A percentile compares a stretch with the other conserved stretches of the same genome.
Evolutionary conservation across 2,797 vertebrate genomes (phyloP).

Genomic region (Sebastes diaconus): DNA sequence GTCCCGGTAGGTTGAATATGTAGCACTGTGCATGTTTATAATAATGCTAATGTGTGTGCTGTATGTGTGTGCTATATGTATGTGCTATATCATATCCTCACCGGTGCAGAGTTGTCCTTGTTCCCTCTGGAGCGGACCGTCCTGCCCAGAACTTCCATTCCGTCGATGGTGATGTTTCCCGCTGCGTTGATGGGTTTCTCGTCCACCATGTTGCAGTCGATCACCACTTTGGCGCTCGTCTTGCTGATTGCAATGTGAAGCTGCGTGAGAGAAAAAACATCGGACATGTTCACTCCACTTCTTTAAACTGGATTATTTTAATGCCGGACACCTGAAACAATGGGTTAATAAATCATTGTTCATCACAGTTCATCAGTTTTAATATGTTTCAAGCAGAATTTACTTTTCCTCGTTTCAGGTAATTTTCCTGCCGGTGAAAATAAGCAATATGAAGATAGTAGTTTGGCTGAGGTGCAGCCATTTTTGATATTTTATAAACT

Average conservation of each 20-base stretch:
- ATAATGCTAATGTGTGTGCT: neutral
- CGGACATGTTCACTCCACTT: neutral
- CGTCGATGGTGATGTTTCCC: constrained; percentile 90
- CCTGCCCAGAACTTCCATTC: constrained; percentile 91
- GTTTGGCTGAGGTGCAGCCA: too few species aligned
- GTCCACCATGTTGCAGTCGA: constrained; percentile 91
- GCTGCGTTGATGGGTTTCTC: constrained; percentile 91
- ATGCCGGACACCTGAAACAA: too few species aligned
- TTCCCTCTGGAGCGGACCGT: constrained; percentile 92
- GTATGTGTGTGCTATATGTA: too few species aligned
- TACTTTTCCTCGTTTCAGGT: too few species aligned
- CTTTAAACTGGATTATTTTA: neutral
- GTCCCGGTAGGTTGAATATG: too few species aligned
- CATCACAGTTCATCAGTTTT: too few species aligned
- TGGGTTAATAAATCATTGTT: too few species aligned
- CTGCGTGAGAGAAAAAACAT: constrained; percentile 65
- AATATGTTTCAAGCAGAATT: too few species aligned
- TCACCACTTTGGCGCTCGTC: constrained; percentile 86
- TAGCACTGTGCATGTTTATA: too few species aligned
- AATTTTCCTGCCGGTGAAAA: rapidly evolving
- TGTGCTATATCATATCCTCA: constrained; percentile 65
- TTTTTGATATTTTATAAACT: too few species aligned
- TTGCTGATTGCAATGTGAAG: constrained; percentile 92
- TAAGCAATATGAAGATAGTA: too few species aligned
- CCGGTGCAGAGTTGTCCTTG: constrained; percentile 90